These are phyloP conservation scores for Scyliorhinus canicula DNA, from an alignment of 2,797 vertebrate genomes.

Conservation along the genomic window DNA sequence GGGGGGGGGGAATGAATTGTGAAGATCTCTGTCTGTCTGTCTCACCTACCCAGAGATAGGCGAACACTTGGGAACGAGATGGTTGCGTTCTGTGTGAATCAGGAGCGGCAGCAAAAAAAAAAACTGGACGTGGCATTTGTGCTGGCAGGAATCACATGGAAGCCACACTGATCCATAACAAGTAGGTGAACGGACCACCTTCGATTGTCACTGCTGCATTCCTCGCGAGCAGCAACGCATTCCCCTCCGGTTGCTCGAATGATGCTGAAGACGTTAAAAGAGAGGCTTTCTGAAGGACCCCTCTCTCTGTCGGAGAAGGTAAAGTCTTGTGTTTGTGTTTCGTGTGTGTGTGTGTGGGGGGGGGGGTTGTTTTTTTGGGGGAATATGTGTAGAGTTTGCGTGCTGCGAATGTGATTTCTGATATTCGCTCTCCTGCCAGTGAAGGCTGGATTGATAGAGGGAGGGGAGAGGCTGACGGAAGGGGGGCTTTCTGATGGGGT, in stretches of 20 bases:
- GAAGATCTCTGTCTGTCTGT: neutral
- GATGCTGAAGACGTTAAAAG: neutral
- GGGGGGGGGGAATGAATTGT: neutral
- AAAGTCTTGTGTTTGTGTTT: neutral
- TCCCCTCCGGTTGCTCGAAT: neutral
- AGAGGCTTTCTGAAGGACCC: neutral
- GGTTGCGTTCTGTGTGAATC: neutral
- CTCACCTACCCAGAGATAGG: slow-evolving; percentile 10
- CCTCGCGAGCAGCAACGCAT: neutral
- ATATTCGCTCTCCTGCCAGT: neutral
- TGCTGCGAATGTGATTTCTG: slow-evolving; percentile 13
- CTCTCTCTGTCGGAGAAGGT: neutral
- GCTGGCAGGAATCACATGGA: neutral
- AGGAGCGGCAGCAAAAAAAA: neutral
- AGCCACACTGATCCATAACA: neutral
- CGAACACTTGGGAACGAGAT: neutral
- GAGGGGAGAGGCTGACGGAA: neutral
- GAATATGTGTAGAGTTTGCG: neutral
- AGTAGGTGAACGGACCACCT: slow-evolving; percentile 3
- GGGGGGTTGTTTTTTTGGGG: neutral
- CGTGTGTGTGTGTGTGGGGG: neutral
- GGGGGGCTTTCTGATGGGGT: neutral
- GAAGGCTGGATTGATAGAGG: neutral
- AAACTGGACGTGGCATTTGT: neutral
- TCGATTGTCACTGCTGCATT: neutral